Evolutionary conservation across 2,797 vertebrate species (phyloP), one percentile per base, ranked within the genome.

Genomic region (Molossus molossus): DNA sequence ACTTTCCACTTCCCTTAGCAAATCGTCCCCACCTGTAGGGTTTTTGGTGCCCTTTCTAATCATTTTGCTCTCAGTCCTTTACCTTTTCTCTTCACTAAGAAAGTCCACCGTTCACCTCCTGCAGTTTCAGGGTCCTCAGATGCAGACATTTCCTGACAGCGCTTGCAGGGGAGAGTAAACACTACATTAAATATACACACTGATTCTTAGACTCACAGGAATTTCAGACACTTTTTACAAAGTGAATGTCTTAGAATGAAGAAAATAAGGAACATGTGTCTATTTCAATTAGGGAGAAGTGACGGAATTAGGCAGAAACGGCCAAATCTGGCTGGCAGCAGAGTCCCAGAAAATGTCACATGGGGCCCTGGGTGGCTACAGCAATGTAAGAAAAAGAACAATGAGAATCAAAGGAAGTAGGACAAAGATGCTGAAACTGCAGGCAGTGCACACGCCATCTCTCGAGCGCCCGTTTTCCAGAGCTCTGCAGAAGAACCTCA

Each of bases 171-270:
- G 13, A 67, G 91, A 86, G 53, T 91, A 92, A 86, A 55, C 20
- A 82, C 57, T 10, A 17, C 25, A 55, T 86, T 86, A 96, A 96
- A 91, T 50, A 83, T 17, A 79, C 20, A 87, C 11, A 27, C 15
- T 70, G 58, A 80, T 72, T 91, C 69, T 76, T 58, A 58, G 45
- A 83, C 60, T 86, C 3, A 4, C 3, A 2, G 3, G 37, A 21
- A 91, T 94, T 93, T 70, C 80, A 91, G 79, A 13, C 1, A 37
- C 13, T 3, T 83, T 94, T 93, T 80, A 53, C 48, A 89, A 95
- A 88, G 37, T 73, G 75, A 83, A 65, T 25, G 17, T 55, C 72
- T 96, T 72, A 70, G 58, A 72, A 58, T 29, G 45, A 82, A 86
- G 73, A 86, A 75, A 60, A 64, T 73, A 80, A 95, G 40, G 2